phyloP scores from a whole-genome alignment of 2,797 vertebrate species.

The Cygnus olor region DNA sequence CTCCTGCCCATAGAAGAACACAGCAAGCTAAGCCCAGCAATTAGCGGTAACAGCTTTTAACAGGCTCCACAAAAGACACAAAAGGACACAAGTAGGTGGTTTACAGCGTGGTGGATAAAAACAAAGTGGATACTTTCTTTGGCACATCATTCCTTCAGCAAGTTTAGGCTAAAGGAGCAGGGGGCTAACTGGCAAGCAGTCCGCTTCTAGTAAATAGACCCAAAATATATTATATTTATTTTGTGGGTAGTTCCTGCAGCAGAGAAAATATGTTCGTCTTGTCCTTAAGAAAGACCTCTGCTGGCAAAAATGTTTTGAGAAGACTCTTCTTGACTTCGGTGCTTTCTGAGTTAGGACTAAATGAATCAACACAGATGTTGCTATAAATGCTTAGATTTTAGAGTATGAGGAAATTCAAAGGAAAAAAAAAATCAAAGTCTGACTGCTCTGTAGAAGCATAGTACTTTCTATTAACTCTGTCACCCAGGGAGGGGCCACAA shows the following conservation, averaged over 20 bases:
- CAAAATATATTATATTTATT: background rate
- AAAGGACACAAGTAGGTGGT: conserved; percentile 42
- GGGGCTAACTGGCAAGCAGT: background rate
- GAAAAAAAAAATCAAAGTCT: background rate
- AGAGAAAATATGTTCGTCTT: background rate
- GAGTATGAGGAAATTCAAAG: background rate
- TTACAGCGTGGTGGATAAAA: conserved; percentile 53
- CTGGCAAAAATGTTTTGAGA: background rate
- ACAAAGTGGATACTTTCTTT: conserved; percentile 28
- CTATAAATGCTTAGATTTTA: background rate
- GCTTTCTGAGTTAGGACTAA: background rate
- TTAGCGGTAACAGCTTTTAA: conserved; percentile 54
- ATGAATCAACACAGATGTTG: background rate
- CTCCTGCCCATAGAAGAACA: conserved; percentile 8
- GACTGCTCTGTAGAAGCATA: background rate
- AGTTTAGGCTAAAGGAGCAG: background rate
- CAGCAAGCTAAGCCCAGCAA: conserved; percentile 34
- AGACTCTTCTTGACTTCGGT: background rate
- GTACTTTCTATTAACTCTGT: background rate
- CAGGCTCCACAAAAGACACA: conserved; percentile 42
- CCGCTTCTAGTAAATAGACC: background rate
- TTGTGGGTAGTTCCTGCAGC: background rate
- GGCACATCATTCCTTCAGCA: background rate
- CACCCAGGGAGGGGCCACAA: background rate
- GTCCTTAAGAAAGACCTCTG: background rate